Evolutionary conservation across 2,888 invertebrate genomes (phyloP).

Genomic region (Drosophila rubida): DNA sequence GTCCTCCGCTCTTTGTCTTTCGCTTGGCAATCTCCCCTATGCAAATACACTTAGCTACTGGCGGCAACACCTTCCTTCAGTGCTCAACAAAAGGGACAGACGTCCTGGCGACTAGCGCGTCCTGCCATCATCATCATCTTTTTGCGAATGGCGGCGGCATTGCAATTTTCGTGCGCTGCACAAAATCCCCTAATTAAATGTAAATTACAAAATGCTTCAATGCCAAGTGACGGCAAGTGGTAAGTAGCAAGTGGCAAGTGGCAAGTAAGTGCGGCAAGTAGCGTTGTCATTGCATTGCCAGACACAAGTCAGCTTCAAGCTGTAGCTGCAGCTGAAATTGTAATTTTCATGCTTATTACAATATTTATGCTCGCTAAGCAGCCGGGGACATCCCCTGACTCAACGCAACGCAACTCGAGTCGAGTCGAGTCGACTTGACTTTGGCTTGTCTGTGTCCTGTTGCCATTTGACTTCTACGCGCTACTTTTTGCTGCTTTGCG

Average conservation of each 20-base stretch:
- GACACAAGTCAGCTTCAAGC: constrained; percentile 52
- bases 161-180: constrained; percentile 60
- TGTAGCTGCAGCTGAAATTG: constrained; percentile 62
- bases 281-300: constrained; percentile 54
- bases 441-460: constrained; percentile 26
- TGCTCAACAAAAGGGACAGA: constrained; percentile 37
- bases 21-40: constrained; percentile 18
- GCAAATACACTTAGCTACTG: constrained; percentile 55
- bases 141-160: constrained; percentile 11
- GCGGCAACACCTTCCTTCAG: constrained; percentile 53
- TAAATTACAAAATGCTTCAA: constrained; percentile 77
- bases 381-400: constrained; percentile 35
- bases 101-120: constrained; percentile 25
- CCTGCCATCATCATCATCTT: constrained; percentile 8
- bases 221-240: constrained; percentile 48
- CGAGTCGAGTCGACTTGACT: constrained; percentile 23
- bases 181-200: constrained; percentile 77
- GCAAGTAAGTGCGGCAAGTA: constrained; percentile 43
- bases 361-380: constrained; percentile 76
- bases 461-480: constrained; percentile 45
- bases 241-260: constrained; percentile 26
- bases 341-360: constrained; percentile 79
- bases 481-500: constrained; percentile 4
- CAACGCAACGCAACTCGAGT: neutral
- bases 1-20: constrained; percentile 19